Evolutionary conservation across 2,113 vertebrate genomes (phyloP), one percentile per base, ranked within the genome.

Genomic region (Antidorcas marsupialis): DNA sequence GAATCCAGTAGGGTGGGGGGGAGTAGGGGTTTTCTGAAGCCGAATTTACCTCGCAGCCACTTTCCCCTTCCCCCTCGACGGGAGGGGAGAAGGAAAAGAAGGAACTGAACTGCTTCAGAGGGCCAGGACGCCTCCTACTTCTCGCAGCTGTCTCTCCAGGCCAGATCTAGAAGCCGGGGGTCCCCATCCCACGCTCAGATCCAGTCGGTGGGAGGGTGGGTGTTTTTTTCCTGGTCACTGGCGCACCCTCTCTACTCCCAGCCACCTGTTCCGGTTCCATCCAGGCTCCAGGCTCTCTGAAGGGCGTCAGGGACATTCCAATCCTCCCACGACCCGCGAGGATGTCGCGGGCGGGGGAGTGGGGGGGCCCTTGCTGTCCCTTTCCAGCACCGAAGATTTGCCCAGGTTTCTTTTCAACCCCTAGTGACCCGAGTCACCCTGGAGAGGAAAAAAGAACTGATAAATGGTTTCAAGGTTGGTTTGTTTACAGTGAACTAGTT

Each of bases 241-340:
- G 87, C 79, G 36, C 89, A 91, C 92, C 85, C 93, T 95, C 55
- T 89, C 45, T 5, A 11, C 52, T 86, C 79, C n/a, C 78, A 55
- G 87, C 87, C 97, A 98, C 97, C 96, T 97, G 97, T 94, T 95
- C 33, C 0, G 47, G 91, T 76, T 89, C 95, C 84, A 87, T 89
- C 71, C 84, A 33, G 25, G 94, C 59, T 95, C 92, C 90, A 52
- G 95, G 95, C 94, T 96, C 92, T 95, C 88, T 6, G 91, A 93
- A 95, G 96, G 95, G 92, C 92, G 92, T 50, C 97, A 9, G 87
- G 87, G 92, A 94, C 97, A 98, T 98, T 98, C 98, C 98, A 94
- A 95, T 97, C 98, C 97, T 96, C 98, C 97, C 95, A 97, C 97
- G 21, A n/a, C 84, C 67, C 64, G 36, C 45, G 7, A 45, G 88